phyloP scores from a whole-genome alignment of 1,140 invertebrate genomes.

The Agrypnia vestita region DNA sequence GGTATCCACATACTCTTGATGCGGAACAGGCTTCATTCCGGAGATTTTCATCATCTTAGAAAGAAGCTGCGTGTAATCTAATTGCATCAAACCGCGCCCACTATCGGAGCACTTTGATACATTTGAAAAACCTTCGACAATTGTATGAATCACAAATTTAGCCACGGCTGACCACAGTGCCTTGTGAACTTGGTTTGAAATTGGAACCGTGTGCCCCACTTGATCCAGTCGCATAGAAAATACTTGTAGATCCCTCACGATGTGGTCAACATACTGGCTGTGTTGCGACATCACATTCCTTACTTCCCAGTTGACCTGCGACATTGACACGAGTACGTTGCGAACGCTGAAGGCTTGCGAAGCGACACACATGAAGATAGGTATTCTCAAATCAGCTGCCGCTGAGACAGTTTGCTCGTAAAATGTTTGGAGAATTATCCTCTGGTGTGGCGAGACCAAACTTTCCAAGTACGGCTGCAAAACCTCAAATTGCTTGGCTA shows the following conservation, averaged over 20 bases:
- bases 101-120: constrained; percentile 97
- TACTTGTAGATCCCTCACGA: constrained; percentile 85
- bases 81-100: constrained; percentile 96
- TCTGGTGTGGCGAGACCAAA: constrained; percentile 77
- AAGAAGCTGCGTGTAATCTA: constrained; percentile 97
- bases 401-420: constrained; percentile 83
- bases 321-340: constrained; percentile 87
- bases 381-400: constrained; percentile 82
- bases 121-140: constrained; percentile 95
- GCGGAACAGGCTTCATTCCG: constrained; percentile 86
- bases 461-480: constrained; percentile 88
- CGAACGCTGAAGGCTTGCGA: constrained; percentile 86
- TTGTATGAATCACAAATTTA: constrained; percentile 85
- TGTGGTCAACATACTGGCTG: constrained; percentile 88
- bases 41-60: constrained; percentile 93
- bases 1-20: constrained; percentile 91
- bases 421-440: constrained; percentile 83
- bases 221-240: constrained; percentile 85
- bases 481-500: constrained; percentile 89
- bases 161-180: constrained; percentile 92
- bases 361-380: constrained; percentile 89
- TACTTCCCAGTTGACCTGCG: constrained; percentile 96
- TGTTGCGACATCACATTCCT: constrained; percentile 97
- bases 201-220: constrained; percentile 77
- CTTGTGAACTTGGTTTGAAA: constrained; percentile 81